Percentiles rank a stretch among this genome's conserved stretches.
phyloP scores from a whole-genome alignment of 2,797 vertebrate genomes.

The Sebastes cheni region DNA sequence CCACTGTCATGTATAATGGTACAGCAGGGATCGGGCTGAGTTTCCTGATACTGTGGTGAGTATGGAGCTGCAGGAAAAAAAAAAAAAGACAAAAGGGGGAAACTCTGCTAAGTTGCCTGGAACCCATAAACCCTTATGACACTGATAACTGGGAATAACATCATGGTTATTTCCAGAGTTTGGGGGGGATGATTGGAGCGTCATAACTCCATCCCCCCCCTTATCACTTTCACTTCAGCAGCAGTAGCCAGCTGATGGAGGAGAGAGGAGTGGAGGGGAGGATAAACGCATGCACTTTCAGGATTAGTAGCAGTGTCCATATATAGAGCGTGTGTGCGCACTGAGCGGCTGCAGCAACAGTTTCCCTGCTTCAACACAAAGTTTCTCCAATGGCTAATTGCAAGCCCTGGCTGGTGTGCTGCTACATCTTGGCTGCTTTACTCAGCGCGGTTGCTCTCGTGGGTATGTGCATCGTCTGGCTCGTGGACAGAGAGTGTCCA shows the following conservation, averaged over 20 bases:
- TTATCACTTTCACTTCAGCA: neutral
- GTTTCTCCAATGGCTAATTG: constrained; percentile 60
- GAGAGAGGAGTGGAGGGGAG: constrained; percentile 13
- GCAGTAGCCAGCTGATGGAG: neutral
- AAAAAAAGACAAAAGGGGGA: neutral
- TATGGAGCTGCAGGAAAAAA: neutral
- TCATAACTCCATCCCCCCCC: no score
- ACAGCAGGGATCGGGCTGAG: neutral
- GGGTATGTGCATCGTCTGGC: constrained; percentile 39
- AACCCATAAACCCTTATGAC: neutral
- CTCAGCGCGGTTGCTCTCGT: constrained; percentile 34
- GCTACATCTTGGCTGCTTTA: constrained; percentile 22
- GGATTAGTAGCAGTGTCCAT: neutral
- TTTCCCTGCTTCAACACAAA: neutral
- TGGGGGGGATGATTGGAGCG: neutral
- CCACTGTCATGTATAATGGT: neutral
- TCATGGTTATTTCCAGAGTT: neutral
- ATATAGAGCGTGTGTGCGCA: neutral
- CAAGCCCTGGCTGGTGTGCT: constrained; percentile 53
- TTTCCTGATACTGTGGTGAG: neutral
- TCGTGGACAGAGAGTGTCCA: constrained; percentile 36
- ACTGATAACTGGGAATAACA: neutral
- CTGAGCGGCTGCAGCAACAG: neutral
- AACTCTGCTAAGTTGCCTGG: neutral
- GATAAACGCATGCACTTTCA: neutral